Base-by-base conservation (phyloP, 1,140 invertebrate species). In the Brachionus koreanus region DNA sequence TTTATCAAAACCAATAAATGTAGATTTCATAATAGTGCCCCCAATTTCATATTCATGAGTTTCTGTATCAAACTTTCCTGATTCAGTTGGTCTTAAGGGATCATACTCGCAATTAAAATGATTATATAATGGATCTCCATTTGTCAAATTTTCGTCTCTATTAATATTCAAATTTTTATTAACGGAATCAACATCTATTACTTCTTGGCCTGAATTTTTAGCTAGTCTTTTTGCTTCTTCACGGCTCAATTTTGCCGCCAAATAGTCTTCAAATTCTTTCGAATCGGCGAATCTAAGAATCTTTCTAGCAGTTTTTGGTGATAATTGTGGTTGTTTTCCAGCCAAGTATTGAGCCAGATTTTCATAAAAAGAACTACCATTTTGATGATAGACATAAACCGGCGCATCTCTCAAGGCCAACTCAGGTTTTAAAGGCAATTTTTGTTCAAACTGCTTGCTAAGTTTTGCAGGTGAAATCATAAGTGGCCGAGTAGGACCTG, bases 271-370 rank as follows among this genome's bases (percentile, higher is more conserved):
- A 67, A 65, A 82, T 29, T 82, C 79, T 13, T 69, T 33, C 13
- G 16, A 37, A 29, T 82, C 57, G 6, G 61, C 10, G 43, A 82
- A 82, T 67, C 67, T 33, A 16, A 82, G 35, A 35, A 82, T 82
- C 35, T 65, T 49, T 65, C 79, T 25, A 49, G 49, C 79, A 7
- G 79, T 82, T 49, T 65, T 49, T 67, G 79, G 79, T 23, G 79
- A 82, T 6, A 82, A 49, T 16, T 69, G 23, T 9, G 57, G 39
- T 2, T 82, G 42, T 6, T 69, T 25, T 25, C 57, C 37, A 16
- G 61, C 39, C 16, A 82, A 52, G 35, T 82, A 82, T 25, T 82
- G 79, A 10, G 79, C 79, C 16, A 82, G n/a, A 82, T 82, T 82
- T 82, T 82, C 79, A 82, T 46, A 82, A 65, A 52, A 82, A 67